Percentiles rank a stretch among this genome's conserved stretches.
Conservation (phyloP, 30 jellyfish, hydroid and myxozoan species). For the Nemopilema nomurai region DNA sequence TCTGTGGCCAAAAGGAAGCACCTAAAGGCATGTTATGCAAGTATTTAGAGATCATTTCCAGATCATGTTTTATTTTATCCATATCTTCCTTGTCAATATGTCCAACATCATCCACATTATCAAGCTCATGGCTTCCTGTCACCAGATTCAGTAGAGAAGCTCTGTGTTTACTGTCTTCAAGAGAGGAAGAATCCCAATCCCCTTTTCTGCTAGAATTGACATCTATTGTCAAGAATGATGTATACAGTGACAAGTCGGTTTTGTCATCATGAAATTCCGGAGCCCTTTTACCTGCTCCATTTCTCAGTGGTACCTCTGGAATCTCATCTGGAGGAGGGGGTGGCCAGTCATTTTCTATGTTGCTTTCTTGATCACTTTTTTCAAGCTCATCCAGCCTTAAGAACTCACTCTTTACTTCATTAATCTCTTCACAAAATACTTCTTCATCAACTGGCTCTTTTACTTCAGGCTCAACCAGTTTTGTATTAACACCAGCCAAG, state of each 20-base stretch:
- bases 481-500: neutral
- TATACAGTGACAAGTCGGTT: slow-evolving; percentile 25
- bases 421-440: slow-evolving; percentile 12
- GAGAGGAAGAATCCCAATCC: neutral
- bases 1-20: slow-evolving; percentile 73
- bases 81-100: slow-evolving; percentile 60
- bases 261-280: neutral
- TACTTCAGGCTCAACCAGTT: neutral
- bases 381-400: slow-evolving; percentile 5
- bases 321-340: slow-evolving; percentile 12
- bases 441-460: slow-evolving; percentile 10
- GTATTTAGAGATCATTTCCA: slow-evolving; percentile 69
- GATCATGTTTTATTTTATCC: slow-evolving; percentile 52
- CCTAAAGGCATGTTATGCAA: slow-evolving; percentile 65
- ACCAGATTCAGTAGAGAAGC: slow-evolving; percentile 49
- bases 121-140: slow-evolving; percentile 40
- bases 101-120: neutral
- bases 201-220: slow-evolving; percentile 45
- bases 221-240: slow-evolving; percentile 73
- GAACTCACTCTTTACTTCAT: slow-evolving; percentile 14
- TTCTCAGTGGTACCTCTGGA: neutral
- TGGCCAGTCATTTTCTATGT: slow-evolving; percentile 32
- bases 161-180: slow-evolving; percentile 59
- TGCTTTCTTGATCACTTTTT: slow-evolving; percentile 1
- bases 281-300: neutral